Evolutionary conservation across 2,113 vertebrate species (phyloP).

Genomic region (Lepidothrix coronata): DNA sequence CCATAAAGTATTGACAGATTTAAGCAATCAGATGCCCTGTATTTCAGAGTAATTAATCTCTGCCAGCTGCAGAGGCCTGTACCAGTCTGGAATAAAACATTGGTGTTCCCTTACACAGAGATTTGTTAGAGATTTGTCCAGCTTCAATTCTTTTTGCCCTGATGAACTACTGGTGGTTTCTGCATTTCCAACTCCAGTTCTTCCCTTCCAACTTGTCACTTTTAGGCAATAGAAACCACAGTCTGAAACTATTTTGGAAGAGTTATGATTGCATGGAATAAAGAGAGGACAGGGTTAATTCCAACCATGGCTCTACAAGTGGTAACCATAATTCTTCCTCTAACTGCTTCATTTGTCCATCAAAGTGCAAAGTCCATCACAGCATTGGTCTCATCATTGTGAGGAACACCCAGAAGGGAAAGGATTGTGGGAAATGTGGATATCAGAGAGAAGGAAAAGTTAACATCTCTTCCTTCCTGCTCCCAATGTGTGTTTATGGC

Average conservation of each 20-base stretch:
- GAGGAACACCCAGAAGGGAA: neutral
- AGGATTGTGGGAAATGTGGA: neutral
- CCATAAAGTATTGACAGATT: neutral
- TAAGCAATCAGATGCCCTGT: neutral
- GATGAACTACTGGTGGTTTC: neutral
- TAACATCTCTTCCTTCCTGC: neutral
- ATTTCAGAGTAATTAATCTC: neutral
- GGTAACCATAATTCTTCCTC: neutral
- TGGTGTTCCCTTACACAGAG: neutral
- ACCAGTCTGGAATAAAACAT: neutral
- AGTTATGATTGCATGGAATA: neutral
- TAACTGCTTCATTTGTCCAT: neutral
- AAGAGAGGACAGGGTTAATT: neutral
- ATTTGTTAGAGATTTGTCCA: neutral
- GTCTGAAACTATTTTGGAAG: neutral
- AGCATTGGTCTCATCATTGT: neutral
- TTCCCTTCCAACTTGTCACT: neutral
- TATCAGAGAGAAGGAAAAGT: neutral
- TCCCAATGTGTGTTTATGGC: fast-evolving
- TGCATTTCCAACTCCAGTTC: neutral
- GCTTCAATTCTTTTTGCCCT: neutral
- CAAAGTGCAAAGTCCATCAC: neutral
- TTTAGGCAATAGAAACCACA: neutral
- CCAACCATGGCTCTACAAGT: neutral
- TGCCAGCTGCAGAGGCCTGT: neutral